Conservation (phyloP, 2,888 invertebrate genomes). For the Julus scandinavius region DNA sequence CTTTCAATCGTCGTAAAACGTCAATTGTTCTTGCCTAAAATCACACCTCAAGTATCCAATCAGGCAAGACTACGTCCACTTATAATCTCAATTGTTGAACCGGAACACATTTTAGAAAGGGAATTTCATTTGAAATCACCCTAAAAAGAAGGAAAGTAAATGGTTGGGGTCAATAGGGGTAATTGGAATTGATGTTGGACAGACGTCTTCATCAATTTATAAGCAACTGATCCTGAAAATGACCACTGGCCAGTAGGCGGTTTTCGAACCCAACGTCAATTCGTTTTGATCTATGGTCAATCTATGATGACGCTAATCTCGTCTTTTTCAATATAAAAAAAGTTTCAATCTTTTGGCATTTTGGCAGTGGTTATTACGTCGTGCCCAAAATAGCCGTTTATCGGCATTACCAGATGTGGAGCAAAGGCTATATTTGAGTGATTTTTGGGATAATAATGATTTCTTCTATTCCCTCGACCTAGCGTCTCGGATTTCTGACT, state of each 20-base stretch:
- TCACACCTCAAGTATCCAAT: slow-evolving; percentile 14
- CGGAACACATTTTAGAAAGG: neutral
- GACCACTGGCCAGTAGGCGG: slow-evolving; percentile 4
- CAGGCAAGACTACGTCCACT: neutral
- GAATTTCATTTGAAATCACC: neutral
- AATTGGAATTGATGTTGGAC: neutral
- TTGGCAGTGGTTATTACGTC: neutral
- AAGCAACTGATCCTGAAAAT: neutral
- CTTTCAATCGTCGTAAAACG: neutral
- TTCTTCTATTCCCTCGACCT: no score
- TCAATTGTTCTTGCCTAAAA: neutral
- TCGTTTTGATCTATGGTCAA: neutral
- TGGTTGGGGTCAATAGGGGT: neutral
- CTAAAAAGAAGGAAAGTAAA: neutral
- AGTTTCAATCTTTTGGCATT: neutral
- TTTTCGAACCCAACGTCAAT: neutral
- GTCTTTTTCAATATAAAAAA: neutral
- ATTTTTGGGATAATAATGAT: neutral
- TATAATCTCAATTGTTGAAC: neutral
- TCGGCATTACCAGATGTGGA: neutral
- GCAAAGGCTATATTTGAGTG: neutral
- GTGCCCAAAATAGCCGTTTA: neutral
- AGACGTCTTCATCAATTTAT: neutral
- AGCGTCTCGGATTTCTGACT: no score
- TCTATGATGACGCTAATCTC: neutral